These are phyloP conservation scores for Onychorhynchus coronatus DNA, from an alignment of 2,113 vertebrate genomes.

Conservation along the genomic window DNA sequence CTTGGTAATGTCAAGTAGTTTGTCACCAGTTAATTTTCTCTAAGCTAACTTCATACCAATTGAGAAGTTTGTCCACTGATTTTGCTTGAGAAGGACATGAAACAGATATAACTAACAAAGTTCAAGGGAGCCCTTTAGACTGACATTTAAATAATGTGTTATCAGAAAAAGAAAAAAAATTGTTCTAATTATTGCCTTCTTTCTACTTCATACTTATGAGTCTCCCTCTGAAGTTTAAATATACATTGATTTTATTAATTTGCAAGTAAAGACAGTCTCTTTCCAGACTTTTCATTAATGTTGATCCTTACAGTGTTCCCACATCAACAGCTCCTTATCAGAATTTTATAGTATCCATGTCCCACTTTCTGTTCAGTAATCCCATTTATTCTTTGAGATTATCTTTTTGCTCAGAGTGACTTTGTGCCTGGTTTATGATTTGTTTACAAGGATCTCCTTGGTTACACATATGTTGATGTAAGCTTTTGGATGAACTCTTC, in stretches of 20 bases:
- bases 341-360: conserved; percentile 9
- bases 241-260: not conserved
- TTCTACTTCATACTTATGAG: not conserved
- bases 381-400: conserved; percentile 7
- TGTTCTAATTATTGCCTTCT: not conserved
- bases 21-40: not conserved
- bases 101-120: not conserved
- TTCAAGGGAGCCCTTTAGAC: not conserved
- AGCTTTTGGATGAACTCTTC: conserved; percentile 41
- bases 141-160: not conserved
- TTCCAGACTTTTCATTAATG: not conserved
- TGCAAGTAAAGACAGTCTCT: conserved; percentile 18
- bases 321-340: conserved; percentile 52
- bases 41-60: not conserved
- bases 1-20: not conserved
- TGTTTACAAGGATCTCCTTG: conserved; percentile 39
- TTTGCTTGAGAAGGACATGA: not conserved
- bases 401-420: not conserved
- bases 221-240: not conserved
- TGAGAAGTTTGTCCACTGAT: not conserved
- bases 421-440: not conserved
- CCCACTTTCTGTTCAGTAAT: not conserved
- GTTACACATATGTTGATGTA: not conserved
- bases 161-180: not conserved
- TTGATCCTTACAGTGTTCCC: not conserved